Evolutionary conservation across 2,113 vertebrate genomes (phyloP), one percentile per base, ranked within the genome.

Genomic region (Gavialis gangeticus): DNA sequence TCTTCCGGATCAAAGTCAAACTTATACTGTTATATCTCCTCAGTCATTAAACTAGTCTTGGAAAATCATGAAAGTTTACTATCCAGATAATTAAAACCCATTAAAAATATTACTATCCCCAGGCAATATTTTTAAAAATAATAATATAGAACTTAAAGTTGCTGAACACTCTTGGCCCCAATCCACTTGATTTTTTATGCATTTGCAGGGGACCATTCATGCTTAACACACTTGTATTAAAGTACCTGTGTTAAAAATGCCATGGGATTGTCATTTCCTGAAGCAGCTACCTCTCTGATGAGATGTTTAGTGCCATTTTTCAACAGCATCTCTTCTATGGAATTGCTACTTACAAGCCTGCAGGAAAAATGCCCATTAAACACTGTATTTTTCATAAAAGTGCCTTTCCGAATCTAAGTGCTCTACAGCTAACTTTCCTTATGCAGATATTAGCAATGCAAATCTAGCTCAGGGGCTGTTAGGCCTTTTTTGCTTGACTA

Each of bases 311-410:
- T 98, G 85, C 98, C 98, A 4, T 99, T 99, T 97, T 98, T 99
- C 93, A 99, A 90, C 30, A 99, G 96, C 82, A 99, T 99, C 95
- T 99, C 99, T 95, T 99, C 98, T 10, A 99, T 98, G 17, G 99
- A 99, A 95, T 99, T 99, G 4, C 98, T 98, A 77, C 98, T 99
- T 90, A 99, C 96, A 86, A 99, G 95, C 93, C 99, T 99, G 90
- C 5, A 80, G 64, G 27, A 73, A 46, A 73, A 64, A 81, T 27
- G 37, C 18, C 10, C 4, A n/a, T 62, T 27, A 28, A 59, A 59
- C 30, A 16, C 27, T 6, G 24, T n/a, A 67, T 25, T 46, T 24
- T 34, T 54, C 60, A 79, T 83, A 86, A 75, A 10, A 46, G 18
- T 21, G 79, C 7, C 28, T 46, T 66, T 14, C 22, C 30, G n/a